A percentile compares a stretch with the other conserved stretches of the same genome.
Conservation (phyloP, 2,113 vertebrate genomes). For the Otis tarda region DNA sequence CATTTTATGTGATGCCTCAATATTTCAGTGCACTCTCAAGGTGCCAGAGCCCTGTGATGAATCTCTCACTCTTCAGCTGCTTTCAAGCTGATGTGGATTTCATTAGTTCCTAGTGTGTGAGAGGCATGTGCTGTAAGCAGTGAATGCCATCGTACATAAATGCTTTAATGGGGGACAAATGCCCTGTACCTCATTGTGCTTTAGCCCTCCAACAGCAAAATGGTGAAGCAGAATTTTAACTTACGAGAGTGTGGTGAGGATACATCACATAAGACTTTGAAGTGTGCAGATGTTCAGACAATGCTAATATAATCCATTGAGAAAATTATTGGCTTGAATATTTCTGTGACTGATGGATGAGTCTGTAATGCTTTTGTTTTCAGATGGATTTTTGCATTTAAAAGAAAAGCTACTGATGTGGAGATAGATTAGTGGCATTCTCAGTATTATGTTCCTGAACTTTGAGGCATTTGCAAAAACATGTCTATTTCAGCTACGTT, state of each 20-base stretch:
- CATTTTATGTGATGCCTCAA: background rate
- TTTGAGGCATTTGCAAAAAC: background rate
- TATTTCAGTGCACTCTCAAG: background rate
- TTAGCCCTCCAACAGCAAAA: background rate
- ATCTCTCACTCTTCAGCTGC: background rate
- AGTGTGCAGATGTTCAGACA: background rate
- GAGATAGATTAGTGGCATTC: background rate
- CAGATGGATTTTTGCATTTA: background rate
- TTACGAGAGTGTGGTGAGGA: background rate
- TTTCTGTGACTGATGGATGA: background rate
- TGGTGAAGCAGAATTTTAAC: background rate
- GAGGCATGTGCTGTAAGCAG: background rate
- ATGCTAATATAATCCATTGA: background rate
- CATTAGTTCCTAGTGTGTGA: background rate
- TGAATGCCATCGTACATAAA: background rate
- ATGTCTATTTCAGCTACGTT: background rate
- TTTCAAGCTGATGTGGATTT: background rate
- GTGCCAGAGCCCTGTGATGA: background rate
- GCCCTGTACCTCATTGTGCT: background rate
- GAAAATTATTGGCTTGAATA: background rate
- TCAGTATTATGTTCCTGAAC: background rate
- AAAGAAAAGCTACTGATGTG: background rate
- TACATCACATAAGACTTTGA: background rate
- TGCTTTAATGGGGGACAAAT: background rate
- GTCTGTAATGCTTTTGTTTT: background rate